Percentiles rank a stretch among this genome's conserved stretches.
Evolutionary conservation across 2,888 invertebrate species (phyloP).

Genomic region (Rhagophthalmus giganteus): DNA sequence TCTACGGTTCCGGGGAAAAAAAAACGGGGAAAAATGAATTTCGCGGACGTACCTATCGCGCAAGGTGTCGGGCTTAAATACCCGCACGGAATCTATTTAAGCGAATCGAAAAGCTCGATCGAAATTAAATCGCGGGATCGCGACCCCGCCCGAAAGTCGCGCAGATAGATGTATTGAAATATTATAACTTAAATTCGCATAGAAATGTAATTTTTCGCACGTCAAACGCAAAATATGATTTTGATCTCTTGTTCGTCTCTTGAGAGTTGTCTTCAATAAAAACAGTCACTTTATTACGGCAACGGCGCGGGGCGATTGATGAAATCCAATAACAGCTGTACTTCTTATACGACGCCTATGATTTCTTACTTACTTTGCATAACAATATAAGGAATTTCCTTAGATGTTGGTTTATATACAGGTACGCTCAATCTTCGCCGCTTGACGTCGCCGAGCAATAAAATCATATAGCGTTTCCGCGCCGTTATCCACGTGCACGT

Average conservation of each 20-base stretch:
- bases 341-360: constrained; percentile 48
- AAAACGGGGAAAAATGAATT: too few relatives aligned
- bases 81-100: too few relatives aligned
- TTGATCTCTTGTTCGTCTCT: constrained; percentile 49
- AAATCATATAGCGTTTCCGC: constrained; percentile 7
- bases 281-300: constrained; percentile 52
- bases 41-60: too few relatives aligned
- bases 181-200: constrained; percentile 49
- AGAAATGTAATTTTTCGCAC: constrained; percentile 52
- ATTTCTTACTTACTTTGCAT: constrained; percentile 52
- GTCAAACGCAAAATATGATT: constrained; percentile 52
- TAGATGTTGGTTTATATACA: constrained; percentile 21
- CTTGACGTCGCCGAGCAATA: constrained; percentile 12
- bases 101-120: too few relatives aligned
- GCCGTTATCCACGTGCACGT: constrained; percentile 1
- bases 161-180: constrained; percentile 40
- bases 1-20: constrained; percentile 16
- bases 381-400: constrained; percentile 33
- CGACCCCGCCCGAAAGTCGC: too few relatives aligned
- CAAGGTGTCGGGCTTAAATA: too few relatives aligned
- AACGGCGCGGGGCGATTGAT: constrained; percentile 49
- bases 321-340: constrained; percentile 53
- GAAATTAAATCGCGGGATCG: too few relatives aligned
- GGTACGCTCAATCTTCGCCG: constrained; percentile 19
- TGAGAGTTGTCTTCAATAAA: constrained; percentile 51